Conservation (phyloP, 1,140 invertebrate species). For the Centruroides vittatus region DNA sequence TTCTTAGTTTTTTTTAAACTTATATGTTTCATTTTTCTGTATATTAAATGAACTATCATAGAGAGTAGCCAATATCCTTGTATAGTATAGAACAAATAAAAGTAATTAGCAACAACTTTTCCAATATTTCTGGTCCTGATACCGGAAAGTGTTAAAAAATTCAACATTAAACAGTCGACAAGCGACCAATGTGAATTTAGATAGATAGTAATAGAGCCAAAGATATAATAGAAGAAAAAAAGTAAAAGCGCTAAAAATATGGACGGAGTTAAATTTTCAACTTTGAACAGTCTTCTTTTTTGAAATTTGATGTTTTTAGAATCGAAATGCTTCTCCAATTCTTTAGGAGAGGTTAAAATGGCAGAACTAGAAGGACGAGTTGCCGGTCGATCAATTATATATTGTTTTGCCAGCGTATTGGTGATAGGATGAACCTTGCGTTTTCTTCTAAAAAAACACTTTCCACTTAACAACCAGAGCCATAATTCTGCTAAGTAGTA, state of each 20-base stretch:
- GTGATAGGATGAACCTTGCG: not conserved
- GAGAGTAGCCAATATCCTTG: constrained; percentile 4
- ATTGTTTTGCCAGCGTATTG: not conserved
- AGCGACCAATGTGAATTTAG: not conserved
- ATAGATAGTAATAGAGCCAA: constrained; percentile 1
- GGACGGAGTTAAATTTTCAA: not conserved
- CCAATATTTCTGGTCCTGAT: constrained; percentile 1
- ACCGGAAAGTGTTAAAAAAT: constrained; percentile 4
- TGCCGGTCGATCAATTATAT: not conserved
- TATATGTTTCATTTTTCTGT: not conserved
- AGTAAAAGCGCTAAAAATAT: constrained; percentile 3
- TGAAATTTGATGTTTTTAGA: not conserved
- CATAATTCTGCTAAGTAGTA: not conserved
- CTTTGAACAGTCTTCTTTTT: not conserved
- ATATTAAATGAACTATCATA: constrained; percentile 5
- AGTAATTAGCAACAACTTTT: not conserved
- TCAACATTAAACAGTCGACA: constrained; percentile 4
- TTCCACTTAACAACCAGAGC: not conserved
- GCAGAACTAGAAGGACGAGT: not conserved
- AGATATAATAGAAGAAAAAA: constrained; percentile 4
- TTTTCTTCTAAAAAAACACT: not conserved
- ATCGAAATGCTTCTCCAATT: not conserved
- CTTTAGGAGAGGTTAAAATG: not conserved
- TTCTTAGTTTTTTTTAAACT: too few relatives aligned
- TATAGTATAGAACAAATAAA: not conserved